A percentile compares a stretch with the other conserved stretches of the same genome.
Conservation (phyloP, 92 coral and sea anemone genomes). For the Phenganax stokvisi region DNA sequence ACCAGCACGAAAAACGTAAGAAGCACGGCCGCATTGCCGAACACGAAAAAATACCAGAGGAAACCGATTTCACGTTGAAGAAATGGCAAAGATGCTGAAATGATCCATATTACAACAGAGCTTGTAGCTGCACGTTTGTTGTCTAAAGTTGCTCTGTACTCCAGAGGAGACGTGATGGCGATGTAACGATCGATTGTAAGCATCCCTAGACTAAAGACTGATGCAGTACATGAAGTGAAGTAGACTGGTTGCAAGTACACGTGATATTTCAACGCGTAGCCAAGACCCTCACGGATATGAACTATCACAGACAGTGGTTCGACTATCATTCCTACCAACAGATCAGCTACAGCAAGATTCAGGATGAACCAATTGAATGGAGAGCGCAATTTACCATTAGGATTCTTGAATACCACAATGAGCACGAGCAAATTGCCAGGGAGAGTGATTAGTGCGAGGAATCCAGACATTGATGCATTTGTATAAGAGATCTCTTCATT, state of each 20-base stretch:
- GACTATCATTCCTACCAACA: slow-evolving; percentile 21
- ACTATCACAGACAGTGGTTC: slow-evolving; percentile 21
- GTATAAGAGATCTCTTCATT: slow-evolving; percentile 24
- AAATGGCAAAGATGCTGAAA: slow-evolving; percentile 40
- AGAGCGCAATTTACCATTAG: slow-evolving; percentile 24
- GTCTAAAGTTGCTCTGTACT: slow-evolving; percentile 53
- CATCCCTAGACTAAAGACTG: slow-evolving; percentile 52
- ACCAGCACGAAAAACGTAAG: slow-evolving; percentile 71
- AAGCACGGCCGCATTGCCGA: slow-evolving; percentile 73
- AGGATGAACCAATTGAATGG: slow-evolving; percentile 37
- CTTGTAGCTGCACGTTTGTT: slow-evolving; percentile 44
- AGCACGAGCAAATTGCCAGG: slow-evolving; percentile 27
- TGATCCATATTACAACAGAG: slow-evolving; percentile 47
- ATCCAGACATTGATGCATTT: slow-evolving; percentile 18
- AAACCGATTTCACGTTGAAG: slow-evolving; percentile 44
- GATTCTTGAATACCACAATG: slow-evolving; percentile 23
- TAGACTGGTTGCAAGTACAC: slow-evolving; percentile 39
- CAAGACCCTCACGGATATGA: slow-evolving; percentile 30
- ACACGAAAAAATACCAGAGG: slow-evolving; percentile 54
- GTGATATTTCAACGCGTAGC: slow-evolving; percentile 6
- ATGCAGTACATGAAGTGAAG: slow-evolving; percentile 59
- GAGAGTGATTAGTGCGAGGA: slow-evolving; percentile 16
- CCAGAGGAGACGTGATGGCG: slow-evolving; percentile 53
- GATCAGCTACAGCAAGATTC: slow-evolving; percentile 28
- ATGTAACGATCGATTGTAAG: slow-evolving; percentile 56